Evolutionary conservation across 2,888 invertebrate genomes (phyloP), one percentile per base, ranked within the genome.

Genomic region (Tiliacea citrago): DNA sequence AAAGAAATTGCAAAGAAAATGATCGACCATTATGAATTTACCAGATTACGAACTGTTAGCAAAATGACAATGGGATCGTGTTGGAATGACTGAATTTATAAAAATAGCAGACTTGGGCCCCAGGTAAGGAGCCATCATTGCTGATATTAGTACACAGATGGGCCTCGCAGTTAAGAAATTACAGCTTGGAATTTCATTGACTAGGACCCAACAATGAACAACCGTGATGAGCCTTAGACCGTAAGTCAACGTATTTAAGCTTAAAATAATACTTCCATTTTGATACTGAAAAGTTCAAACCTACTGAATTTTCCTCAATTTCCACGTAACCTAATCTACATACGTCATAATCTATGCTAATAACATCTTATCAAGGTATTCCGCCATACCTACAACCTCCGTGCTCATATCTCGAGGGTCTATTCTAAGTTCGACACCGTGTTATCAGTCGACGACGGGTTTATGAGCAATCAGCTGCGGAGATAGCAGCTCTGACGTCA

Each of bases 401-500:
- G 66, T 66, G 45, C 72, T 71, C 73, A 61, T 88, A 85, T 88
- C 80, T 82, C 42, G 75, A 79, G 75, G 77, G 84, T 86, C 83
- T 87, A 83, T 85, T 87, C 84, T 85, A 80, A 89, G 86, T 88
- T 86, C 83, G 80, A 78, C 79, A 76, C 71, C 80, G 83, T 89
- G 85, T 90, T 90, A 91, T 92, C 91, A 85, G 79, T 83, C 84
- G 84, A 76, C 84, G 87, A 81, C 83, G 87, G 89, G 90, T 93
- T 93, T 94, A 94, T 91, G 93, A 92, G 91, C 93, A 93, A 92
- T 93, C 92, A 91, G 90, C 88, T 85, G 75, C 77, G 68, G 82
- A 89, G 93, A 94, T 93, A 93, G 88, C 88, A 89, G 86, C 81
- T 84, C 86, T 92, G 92, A 91, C 92, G 91, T 92, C 92, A 93